Base-by-base conservation (phyloP, 1,140 invertebrate genomes). In the Drosophila azteca region DNA sequence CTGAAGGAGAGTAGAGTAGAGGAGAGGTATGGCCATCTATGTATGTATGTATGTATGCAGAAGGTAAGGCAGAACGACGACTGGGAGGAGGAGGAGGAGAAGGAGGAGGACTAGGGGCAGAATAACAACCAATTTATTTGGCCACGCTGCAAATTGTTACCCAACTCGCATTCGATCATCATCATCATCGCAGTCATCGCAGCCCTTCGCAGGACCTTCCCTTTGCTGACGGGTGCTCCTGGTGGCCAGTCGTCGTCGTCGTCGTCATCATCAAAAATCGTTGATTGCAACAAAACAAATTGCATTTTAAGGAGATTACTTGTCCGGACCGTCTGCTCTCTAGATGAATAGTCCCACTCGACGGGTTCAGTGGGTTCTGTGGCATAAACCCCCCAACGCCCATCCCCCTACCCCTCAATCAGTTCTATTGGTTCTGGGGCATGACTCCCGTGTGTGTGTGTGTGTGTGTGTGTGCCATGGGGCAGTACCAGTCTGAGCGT, bases 251-350 rank as follows among this genome's bases (percentile, higher is more conserved):
- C 58, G 35, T 46, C 58, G 35, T 46, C 58, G 35, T 46, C 51
- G 39, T 79, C 65, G 61, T 84, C 82, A 87, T 85, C 82, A 85
- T 85, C 82, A 87, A 85, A 85, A 87, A 88, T 88, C 83, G 82
- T 87, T 88, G 82, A 87, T 87, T 87, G 83, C 83, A 88, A 87
- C 83, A 88, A 85, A 88, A 87, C 83, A 88, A 87, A 87, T 87
- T 87, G 79, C 83, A 83, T 88, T 87, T 87, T 87, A 87, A 87
- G 83, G 63, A 82, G 83, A 87, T 87, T 87, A 87, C 83, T 68
- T 63, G 60, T 63, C 64, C 35, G 44, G 63, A 75, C 71, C 62
- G 71, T 75, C 72, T 76, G 72, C 63, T 75, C 63, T 75, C 72
- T 67, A 76, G 72, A 75, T 76, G 72, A 76, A 75, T 76, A 76